Conservation (phyloP, 2,888 invertebrate genomes). For the Erebia palarica region DNA sequence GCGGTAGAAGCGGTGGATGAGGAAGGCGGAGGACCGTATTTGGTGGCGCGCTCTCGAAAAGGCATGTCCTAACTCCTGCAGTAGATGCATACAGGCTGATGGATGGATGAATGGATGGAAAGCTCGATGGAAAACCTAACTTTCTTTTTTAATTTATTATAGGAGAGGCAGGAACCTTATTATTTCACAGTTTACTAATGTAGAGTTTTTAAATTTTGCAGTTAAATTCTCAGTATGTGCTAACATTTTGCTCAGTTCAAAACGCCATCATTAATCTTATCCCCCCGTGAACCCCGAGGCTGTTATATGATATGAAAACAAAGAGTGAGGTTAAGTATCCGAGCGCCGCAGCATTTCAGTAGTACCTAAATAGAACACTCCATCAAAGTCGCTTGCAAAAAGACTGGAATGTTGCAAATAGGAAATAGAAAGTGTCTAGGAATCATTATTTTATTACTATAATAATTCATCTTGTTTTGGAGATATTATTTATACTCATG, state of each 20-base stretch:
- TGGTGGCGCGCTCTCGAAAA: too few species aligned
- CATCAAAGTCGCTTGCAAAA: constrained; percentile 8
- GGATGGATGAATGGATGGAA: too few species aligned
- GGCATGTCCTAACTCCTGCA: too few species aligned
- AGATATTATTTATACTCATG: too few species aligned
- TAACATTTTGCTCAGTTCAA: not conserved
- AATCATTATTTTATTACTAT: not conserved
- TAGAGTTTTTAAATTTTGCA: not conserved
- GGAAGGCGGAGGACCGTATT: too few species aligned
- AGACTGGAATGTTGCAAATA: not conserved
- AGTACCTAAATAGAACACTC: constrained; percentile 12
- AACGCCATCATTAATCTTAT: constrained; percentile 9
- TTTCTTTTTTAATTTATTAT: too few species aligned
- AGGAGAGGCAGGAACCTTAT: not conserved
- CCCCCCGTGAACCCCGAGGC: not conserved
- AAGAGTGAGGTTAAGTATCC: constrained; percentile 9
- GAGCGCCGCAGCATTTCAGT: constrained; percentile 6
- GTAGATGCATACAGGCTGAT: too few species aligned
- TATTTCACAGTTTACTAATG: not conserved
- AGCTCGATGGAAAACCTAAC: too few species aligned
- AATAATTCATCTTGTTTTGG: too few species aligned
- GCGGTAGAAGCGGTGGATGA: too few species aligned
- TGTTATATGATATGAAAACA: constrained; percentile 16
- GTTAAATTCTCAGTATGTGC: not conserved
- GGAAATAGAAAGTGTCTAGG: not conserved